Conservation (phyloP, 1,140 invertebrate genomes). For the Bemisia tabaci region DNA sequence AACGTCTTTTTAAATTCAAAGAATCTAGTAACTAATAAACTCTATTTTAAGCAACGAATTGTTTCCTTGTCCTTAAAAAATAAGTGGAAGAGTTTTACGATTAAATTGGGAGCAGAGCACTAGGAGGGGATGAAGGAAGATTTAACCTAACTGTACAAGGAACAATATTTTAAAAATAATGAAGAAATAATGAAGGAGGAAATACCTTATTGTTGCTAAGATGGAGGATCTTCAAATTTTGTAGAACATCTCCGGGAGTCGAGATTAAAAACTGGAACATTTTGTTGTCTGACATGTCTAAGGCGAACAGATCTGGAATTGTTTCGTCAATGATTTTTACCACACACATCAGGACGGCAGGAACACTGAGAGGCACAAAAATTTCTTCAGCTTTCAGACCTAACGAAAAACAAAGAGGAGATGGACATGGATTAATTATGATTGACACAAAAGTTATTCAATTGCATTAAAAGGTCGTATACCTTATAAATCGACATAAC, state of each 20-base stretch:
- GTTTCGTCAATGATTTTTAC: background rate
- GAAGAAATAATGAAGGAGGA: background rate
- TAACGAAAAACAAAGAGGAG: background rate
- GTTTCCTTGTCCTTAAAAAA: too few relatives aligned
- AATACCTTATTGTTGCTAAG: background rate
- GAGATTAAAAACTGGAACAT: background rate
- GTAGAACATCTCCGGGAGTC: background rate
- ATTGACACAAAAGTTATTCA: too few relatives aligned
- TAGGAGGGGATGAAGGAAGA: too few relatives aligned
- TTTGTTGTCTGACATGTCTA: background rate
- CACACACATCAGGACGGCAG: background rate
- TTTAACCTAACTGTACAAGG: too few relatives aligned
- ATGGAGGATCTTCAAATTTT: background rate
- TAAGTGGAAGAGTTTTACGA: too few relatives aligned
- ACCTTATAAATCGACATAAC: too few relatives aligned
- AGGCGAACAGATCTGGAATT: background rate
- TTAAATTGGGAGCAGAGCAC: too few relatives aligned
- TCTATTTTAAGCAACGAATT: too few relatives aligned
- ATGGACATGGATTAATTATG: too few relatives aligned
- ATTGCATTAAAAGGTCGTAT: too few relatives aligned
- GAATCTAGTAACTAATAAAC: too few relatives aligned
- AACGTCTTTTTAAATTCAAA: too few relatives aligned
- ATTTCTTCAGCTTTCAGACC: background rate
- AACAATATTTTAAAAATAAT: background rate
- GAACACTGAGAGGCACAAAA: background rate